Percentiles rank a stretch among this genome's conserved stretches.
Evolutionary conservation across 1,140 invertebrate genomes (phyloP).

Genomic region (Drosophila malerkotliana): DNA sequence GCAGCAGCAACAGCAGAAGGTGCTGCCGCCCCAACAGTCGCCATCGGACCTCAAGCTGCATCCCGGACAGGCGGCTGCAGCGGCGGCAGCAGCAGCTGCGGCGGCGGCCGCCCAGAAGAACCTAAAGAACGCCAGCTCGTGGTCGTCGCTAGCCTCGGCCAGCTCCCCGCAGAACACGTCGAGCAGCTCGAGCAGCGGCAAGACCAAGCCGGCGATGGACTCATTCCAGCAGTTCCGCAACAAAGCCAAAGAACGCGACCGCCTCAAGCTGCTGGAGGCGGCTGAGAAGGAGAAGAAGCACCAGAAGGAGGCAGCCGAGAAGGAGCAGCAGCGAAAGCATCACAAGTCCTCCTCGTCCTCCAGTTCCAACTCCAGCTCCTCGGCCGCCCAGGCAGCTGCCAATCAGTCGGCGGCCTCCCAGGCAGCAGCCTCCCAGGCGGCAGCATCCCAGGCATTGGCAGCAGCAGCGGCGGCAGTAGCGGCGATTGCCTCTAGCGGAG

Average conservation of each 20-base stretch:
- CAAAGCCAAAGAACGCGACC: conserved; percentile 97
- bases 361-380: conserved; percentile 44
- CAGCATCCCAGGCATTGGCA: conserved; percentile 5
- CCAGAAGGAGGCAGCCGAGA: conserved; percentile 90
- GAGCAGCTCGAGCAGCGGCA: conserved; percentile 85
- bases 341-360: conserved; percentile 85
- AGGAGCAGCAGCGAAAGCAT: conserved; percentile 85
- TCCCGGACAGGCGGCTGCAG: conserved; percentile 27
- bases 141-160: conserved; percentile 95
- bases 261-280: conserved; percentile 92
- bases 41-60: conserved; percentile 82
- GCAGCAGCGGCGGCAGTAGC: conserved; percentile 74
- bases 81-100: conserved; percentile 84
- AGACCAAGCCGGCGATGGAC: conserved; percentile 88
- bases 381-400: conserved; percentile 66
- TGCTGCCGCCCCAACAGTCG: conserved; percentile 69
- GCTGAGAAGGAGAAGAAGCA: conserved; percentile 93
- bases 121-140: conserved; percentile 95
- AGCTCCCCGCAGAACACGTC: conserved; percentile 88
- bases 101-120: conserved; percentile 88
- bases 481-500: conserved; percentile 78
- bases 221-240: conserved; percentile 94
- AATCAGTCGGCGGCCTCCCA: conserved; percentile 80
- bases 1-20: conserved; percentile 56
- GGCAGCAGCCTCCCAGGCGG: conserved; percentile 1